A percentile compares a stretch with the other conserved stretches of the same genome.
Conservation (phyloP, 2,888 invertebrate genomes). For the Dicranocentrus wangi region DNA sequence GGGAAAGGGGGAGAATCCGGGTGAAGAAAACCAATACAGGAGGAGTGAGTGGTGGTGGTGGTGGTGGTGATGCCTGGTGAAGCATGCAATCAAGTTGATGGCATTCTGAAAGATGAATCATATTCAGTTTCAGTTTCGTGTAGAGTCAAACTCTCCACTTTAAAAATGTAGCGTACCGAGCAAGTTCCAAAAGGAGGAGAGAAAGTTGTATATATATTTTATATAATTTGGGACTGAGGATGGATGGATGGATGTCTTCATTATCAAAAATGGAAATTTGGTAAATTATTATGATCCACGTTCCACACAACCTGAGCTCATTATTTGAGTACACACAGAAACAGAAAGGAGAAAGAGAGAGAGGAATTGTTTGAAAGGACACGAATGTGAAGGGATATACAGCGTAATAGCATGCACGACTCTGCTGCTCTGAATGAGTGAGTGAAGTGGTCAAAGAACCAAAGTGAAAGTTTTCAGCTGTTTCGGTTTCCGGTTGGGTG, state of each 20-base stretch:
- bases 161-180: constrained; percentile 46
- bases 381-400: too few species aligned
- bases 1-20: constrained; percentile 25
- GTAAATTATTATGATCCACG: not conserved
- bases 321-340: not conserved
- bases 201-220: not conserved
- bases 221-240: too few species aligned
- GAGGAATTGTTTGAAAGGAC: not conserved
- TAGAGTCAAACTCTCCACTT: constrained; percentile 54
- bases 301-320: too few species aligned
- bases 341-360: not conserved
- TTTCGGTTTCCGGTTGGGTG: constrained; percentile 42
- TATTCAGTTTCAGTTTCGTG: too few species aligned
- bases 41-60: constrained; percentile 15
- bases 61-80: constrained; percentile 50
- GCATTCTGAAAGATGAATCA: constrained; percentile 61
- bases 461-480: constrained; percentile 59
- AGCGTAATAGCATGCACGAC: too few species aligned
- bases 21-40: too few species aligned
- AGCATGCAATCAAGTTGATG: constrained; percentile 59
- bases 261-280: constrained; percentile 27
- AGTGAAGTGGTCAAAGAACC: constrained; percentile 28
- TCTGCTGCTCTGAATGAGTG: too few species aligned
- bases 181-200: constrained; percentile 26
- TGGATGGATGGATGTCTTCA: constrained; percentile 16